phyloP scores from a whole-genome alignment of 2,113 vertebrate genomes.

The Microcebus murinus region DNA sequence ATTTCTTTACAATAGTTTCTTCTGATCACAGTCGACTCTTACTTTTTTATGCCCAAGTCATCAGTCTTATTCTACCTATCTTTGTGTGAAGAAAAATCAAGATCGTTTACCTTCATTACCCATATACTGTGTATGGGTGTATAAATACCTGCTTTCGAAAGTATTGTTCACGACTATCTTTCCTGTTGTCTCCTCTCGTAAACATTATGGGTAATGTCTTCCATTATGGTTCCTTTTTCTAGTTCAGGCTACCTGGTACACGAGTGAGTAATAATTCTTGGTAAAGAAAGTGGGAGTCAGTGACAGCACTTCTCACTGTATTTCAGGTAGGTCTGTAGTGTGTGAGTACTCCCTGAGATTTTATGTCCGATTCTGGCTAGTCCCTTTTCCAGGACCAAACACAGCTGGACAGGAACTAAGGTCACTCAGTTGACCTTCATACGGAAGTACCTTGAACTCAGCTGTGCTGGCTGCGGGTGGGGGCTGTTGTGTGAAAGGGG shows the following conservation, averaged over 20 bases:
- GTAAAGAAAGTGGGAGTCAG: conserved; percentile 42
- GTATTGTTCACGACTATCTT: background rate
- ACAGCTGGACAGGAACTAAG: background rate
- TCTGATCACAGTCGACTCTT: background rate
- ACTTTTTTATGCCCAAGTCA: conserved; percentile 15
- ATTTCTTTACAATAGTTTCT: background rate
- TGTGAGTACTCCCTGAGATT: background rate
- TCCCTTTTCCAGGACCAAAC: background rate
- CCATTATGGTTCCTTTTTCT: background rate
- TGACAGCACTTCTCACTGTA: background rate
- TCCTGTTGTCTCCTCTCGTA: conserved; percentile 33
- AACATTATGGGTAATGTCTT: conserved; percentile 17
- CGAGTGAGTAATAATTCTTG: conserved; percentile 65
- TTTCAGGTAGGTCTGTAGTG: background rate
- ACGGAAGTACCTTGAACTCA: background rate
- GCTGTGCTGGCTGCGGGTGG: background rate
- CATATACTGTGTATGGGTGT: background rate
- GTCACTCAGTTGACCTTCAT: background rate
- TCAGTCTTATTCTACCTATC: background rate
- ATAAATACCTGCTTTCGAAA: background rate
- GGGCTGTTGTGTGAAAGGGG: background rate
- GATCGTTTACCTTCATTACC: conserved; percentile 2
- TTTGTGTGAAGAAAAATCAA: conserved; percentile 32
- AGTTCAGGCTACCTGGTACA: conserved; percentile 49
- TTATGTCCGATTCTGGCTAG: background rate